Evolutionary conservation across 2,113 vertebrate genomes (phyloP), one percentile per base, ranked within the genome.

Genomic region (Ardeotis arabs): DNA sequence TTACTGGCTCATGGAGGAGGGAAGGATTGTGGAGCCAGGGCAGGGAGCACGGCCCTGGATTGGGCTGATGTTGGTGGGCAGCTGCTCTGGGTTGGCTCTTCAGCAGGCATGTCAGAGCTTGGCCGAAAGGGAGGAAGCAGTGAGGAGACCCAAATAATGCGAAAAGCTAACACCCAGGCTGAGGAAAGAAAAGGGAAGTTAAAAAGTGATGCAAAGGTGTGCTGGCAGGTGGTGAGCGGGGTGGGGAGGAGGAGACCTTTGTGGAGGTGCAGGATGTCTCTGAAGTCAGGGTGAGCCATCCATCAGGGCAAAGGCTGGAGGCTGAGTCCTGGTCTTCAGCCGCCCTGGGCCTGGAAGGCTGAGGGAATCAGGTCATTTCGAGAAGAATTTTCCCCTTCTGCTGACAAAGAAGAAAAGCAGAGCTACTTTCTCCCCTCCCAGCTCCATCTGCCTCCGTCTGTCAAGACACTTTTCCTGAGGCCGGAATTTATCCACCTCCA

Each of bases 21-120:
- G 39, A 62, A 31, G 10, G n/a, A 10, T 55, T 0, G 0, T 49
- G 44, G 13, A 21, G 17, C 37, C 6, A 5, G 3, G 39, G 56
- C 5, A 10, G 41, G 27, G 28, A 83, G 47, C 2, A 1, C 33
- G 53, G 56, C 17, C 50, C 49, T 8, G 6, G 59, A 1, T 2
- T 52, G 55, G 79, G 58, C 81, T 84, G 62, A 20, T 44, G 20
- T 15, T 72, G 72, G 64, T 87, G 76, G 49, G 22, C 68, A 64
- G 37, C 25, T 15, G 3, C 60, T 62, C 67, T 4, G 6, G 23
- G 52, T 35, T 55, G 58, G 35, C 81, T 58, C 33, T 83, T 67
- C 12, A 9, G 41, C 37, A 64, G 90, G 58, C 53, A 14, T 33
- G 47, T 60, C 45, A 70, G 62, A 64, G 82, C 55, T 3, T 3